Base-by-base conservation (phyloP, 2,113 vertebrate genomes). In the Setophaga petechia region DNA sequence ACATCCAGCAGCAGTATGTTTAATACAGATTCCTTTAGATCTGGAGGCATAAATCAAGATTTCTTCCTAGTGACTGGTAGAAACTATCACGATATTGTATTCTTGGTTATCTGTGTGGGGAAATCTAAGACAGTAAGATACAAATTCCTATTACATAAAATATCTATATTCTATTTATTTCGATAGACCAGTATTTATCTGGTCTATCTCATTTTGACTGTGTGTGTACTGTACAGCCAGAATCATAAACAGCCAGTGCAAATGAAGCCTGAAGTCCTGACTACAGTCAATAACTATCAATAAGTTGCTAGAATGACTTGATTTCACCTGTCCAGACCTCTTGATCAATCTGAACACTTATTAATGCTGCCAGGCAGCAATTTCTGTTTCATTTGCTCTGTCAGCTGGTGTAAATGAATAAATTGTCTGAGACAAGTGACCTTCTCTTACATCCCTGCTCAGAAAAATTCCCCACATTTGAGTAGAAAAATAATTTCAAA, bases 41-140 rank as follows among this genome's bases (percentile, higher is more conserved):
- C 10, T 3, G 8, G 5, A 77, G 13, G 2, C 4, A 37, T 25
- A 24, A 8, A 24, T 6, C 4, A 2, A 58, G 10, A 15, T 8
- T 39, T 78, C 30, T 72, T 79, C 43, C 9, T 41, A 33, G 5
- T 16, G 18, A 35, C 37, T 4, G 0, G 2, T 71, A 46, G 23
- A 84, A 90, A 43, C 6, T 72, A 27, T n/a, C 14, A 27, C 4
- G 31, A 8, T 72, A 27, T 6, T 79, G 13, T 9, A 27, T 78
- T 72, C 27, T 68, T 76, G 9, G 10, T 59, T 93, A 31, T 55
- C 52, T 41, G 12, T 9, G 33, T 43, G 35, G 4, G 8, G 6
- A 76, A 72, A 47, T 27, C 10, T 52, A 69, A 41, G 19, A 20
- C 4, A 57, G 5, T 2, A 2, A 84, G 18, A 52, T 21, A 51